Evolutionary conservation across 2,113 vertebrate genomes (phyloP), one percentile per base, ranked within the genome.

Genomic region (Pampusana beccarii): DNA sequence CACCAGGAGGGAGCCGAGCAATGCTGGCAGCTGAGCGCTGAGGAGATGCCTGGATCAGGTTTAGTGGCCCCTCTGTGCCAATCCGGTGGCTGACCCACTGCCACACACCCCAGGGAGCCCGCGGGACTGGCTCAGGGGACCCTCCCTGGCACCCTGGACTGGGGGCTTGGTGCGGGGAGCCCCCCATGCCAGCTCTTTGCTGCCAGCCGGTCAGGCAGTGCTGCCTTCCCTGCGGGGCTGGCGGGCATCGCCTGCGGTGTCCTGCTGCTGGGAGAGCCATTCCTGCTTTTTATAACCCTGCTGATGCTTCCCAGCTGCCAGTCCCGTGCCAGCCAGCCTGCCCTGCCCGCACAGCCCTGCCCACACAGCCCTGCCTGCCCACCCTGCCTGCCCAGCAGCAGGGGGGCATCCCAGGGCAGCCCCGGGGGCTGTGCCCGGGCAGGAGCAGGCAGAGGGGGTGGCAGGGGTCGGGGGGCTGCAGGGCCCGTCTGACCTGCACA

Each of bases 401-500:
- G n/a, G n/a, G n/a, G n/a, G n/a, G n/a, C n/a, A n/a, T n/a, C 46
- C 31, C 3, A 6, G 60, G 40, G 73, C 58, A 48, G 58, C 46
- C 65, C 15, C 2, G n/a, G 42, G 36, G 38, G 11, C 53, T 0
- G 1, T 42, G 21, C 81, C 62, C 26, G 3, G 56, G 73, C 78
- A 80, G 0, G 60, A 84, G 19, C 1, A 6, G 54, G 56, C 31
- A n/a, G 17, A 44, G 6, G 46, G 44, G 69, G 12, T 6, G 46
- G 48, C 6, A 34, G 28, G 84, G 85, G 75, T 83, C 61, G 34
- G 77, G 81, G 87, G 13, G 11, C 82, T 88, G 88, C 86, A 88
- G 73, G 87, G 93, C 86, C 87, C 18, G 90, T 93, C 74, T 2
- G 26, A 96, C 92, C 96, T 94, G 86, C 92, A 96, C 95, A 94